Conservation (phyloP, 2,888 invertebrate genomes). For the Chaitophorus viminalis region DNA sequence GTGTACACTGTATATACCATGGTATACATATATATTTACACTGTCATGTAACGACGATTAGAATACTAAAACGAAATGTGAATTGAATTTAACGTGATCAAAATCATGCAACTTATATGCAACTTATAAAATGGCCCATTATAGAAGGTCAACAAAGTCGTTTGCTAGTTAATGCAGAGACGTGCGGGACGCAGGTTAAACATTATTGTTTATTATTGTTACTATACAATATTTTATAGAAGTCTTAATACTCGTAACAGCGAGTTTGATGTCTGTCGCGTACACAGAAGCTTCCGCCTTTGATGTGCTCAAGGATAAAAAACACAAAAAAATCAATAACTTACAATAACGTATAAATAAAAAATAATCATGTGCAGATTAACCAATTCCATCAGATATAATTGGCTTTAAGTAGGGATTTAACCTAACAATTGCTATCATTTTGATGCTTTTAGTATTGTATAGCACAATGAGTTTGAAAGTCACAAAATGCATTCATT, state of each 20-base stretch:
- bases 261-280: slow-evolving; percentile 25
- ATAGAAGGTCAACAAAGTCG: slow-evolving; percentile 49
- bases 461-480: slow-evolving; percentile 25
- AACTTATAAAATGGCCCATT: slow-evolving; percentile 40
- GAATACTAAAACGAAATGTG: slow-evolving; percentile 38
- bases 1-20: background rate
- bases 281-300: slow-evolving; percentile 37
- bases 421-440: background rate
- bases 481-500: slow-evolving; percentile 36
- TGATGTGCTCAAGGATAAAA: slow-evolving; percentile 2
- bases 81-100: slow-evolving; percentile 47
- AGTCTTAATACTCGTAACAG: background rate
- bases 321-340: slow-evolving; percentile 9
- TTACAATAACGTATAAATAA: background rate
- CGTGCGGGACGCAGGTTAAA: slow-evolving; percentile 31
- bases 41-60: background rate
- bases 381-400: slow-evolving; percentile 8
- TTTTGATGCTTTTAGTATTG: slow-evolving; percentile 36
- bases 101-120: slow-evolving; percentile 32
- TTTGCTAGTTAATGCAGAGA: slow-evolving; percentile 28
- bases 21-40: background rate
- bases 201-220: slow-evolving; percentile 10
- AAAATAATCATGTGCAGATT: background rate
- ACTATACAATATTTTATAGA: slow-evolving; percentile 4
- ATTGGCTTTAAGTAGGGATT: slow-evolving; percentile 23